These are phyloP conservation scores for Notarius quadriscutis DNA, from an alignment of 2,113 vertebrate species.

Conservation along the genomic window DNA sequence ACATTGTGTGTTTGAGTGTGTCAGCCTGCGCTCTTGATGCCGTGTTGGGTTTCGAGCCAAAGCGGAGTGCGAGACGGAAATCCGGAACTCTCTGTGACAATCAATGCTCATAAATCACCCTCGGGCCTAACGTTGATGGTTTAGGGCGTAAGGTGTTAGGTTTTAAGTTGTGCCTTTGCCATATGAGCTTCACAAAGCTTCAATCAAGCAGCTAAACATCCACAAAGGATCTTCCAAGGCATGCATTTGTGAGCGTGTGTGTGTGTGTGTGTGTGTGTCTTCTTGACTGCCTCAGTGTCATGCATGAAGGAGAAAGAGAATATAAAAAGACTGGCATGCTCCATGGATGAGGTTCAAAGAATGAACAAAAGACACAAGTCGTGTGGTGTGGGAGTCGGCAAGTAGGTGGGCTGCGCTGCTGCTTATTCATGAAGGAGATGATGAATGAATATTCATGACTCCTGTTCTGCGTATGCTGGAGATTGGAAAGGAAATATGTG, in stretches of 20 bases:
- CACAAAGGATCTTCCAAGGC: not conserved
- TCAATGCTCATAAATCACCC: slow-evolving; percentile 50
- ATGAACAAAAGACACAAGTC: slow-evolving; percentile 19
- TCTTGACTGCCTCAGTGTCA: not conserved
- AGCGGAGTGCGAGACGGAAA: slow-evolving; percentile 22
- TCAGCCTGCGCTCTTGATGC: slow-evolving; percentile 40
- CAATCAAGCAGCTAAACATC: slow-evolving; percentile 10
- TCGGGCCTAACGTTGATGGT: slow-evolving; percentile 27
- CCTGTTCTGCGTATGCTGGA: slow-evolving; percentile 61
- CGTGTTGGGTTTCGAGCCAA: slow-evolving; percentile 46
- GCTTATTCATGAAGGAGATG: slow-evolving; percentile 54
- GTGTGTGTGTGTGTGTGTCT: not conserved
- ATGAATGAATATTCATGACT: slow-evolving; percentile 64
- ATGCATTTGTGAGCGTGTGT: not conserved
- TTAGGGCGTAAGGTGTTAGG: slow-evolving; percentile 18
- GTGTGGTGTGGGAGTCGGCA: slow-evolving; percentile 17
- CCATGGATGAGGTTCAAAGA: slow-evolving; percentile 19
- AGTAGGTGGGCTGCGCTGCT: slow-evolving; percentile 25
- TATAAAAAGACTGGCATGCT: slow-evolving; percentile 2
- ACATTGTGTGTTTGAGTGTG: slow-evolving; percentile 37
- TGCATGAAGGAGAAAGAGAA: slow-evolving; percentile 22
- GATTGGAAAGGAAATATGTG: slow-evolving; percentile 26
- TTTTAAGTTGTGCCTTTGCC: not conserved
- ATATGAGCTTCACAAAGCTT: slow-evolving; percentile 26
- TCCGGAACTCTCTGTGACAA: slow-evolving; percentile 49